Conservation (phyloP, 2,113 vertebrate genomes). For the Ciconia maguari region DNA sequence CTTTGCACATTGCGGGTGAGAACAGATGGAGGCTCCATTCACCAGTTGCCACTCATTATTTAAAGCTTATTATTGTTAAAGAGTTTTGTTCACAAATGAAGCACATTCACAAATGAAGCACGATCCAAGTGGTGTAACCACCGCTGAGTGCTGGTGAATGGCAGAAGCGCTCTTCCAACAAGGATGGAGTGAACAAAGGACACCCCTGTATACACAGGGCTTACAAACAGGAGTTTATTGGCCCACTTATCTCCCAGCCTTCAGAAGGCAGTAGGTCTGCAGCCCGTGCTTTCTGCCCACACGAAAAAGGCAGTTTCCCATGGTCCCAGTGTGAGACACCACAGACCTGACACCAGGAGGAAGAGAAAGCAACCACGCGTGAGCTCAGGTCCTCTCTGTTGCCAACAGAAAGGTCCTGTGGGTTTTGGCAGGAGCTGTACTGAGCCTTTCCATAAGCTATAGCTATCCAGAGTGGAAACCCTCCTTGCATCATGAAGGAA, state of each 20-base stretch:
- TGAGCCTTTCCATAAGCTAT: background rate
- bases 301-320: background rate
- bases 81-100: constrained; percentile 17
- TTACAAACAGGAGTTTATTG: background rate
- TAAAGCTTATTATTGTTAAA: constrained; percentile 38
- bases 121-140: background rate
- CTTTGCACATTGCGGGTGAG: constrained; percentile 45
- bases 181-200: background rate
- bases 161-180: background rate
- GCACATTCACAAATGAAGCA: constrained; percentile 3
- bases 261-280: background rate
- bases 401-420: background rate
- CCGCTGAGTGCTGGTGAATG: background rate
- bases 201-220: background rate
- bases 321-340: background rate
- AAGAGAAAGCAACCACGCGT: accelerated
- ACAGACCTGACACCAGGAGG: background rate
- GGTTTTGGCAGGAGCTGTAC: background rate
- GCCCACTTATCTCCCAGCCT: background rate
- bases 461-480: background rate
- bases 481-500: background rate
- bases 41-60: constrained; percentile 53
- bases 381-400: background rate
- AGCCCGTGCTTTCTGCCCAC: background rate
- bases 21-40: constrained; percentile 67